Base-by-base conservation (phyloP, 2,797 vertebrate species). In the Sebastes glaucus region DNA sequence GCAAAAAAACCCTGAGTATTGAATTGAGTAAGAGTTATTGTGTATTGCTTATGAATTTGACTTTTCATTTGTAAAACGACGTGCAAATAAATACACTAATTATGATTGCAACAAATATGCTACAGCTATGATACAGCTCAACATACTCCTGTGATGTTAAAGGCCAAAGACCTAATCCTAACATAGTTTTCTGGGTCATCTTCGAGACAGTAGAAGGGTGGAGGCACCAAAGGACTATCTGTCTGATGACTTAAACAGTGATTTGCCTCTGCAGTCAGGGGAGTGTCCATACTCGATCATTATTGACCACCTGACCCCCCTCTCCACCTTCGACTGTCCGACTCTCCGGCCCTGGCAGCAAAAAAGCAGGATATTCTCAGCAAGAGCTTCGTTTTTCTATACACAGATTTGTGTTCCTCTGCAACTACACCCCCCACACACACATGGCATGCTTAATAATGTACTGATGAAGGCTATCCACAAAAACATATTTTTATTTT, bases 201-300 rank as follows among this genome's bases (percentile, higher is more conserved):
- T 68, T 74, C 32, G 74, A 83, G 80, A 82, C 84, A 78, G 70
- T 35, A 56, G 59, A 60, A 75, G 81, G 83, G 80, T 65, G 89
- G 88, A 89, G 87, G 56, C 72, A 55, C 74, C 78, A 74, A 57
- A 78, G 61, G 49, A 65, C 33, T 75, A 57, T 90, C 87, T 83
- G 60, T 72, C 73, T 90, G 82, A 91, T 93, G 88, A 75, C 75
- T 94, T 84, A 81, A 88, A 66, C 90, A 93, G 88, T 80, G 71
- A 78, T 87, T 82, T 90, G 75, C 69, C 82, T 75, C 38, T 71
- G n/a, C 42, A 71, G 70, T 78, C 18, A 10, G 81, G 83, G 87
- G 78, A 86, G 85, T 75, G 83, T 78, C 87, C 74, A 53, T 64
- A 62, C 77, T 83, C 73, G 82, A 86, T 91, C 75, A 85, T 65